Percentiles rank a stretch among this genome's conserved stretches.
These are phyloP conservation scores for Microtus richardsoni DNA, from an alignment of 2,113 vertebrate genomes.

Conservation along the genomic window DNA sequence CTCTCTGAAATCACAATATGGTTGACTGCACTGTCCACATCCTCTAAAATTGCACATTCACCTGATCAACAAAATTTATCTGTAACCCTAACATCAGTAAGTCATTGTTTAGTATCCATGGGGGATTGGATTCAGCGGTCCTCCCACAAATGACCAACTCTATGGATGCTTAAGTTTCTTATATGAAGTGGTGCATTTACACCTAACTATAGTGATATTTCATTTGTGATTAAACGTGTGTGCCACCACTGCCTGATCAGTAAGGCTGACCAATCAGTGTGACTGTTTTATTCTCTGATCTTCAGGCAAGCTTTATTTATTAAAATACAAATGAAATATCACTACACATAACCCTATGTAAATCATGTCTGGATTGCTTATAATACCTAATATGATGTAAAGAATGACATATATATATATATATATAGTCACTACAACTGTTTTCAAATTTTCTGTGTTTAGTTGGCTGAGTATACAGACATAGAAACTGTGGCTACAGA, in stretches of 20 bases:
- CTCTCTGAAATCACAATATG: conserved; percentile 30
- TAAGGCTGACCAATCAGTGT: too few species aligned
- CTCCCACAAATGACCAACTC: neutral
- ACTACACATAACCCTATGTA: neutral
- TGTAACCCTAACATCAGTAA: conserved; percentile 40
- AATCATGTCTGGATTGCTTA: neutral
- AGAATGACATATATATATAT: too few species aligned
- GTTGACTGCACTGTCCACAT: neutral
- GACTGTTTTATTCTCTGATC: too few species aligned
- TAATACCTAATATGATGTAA: neutral
- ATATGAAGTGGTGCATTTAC: neutral
- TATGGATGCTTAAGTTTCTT: neutral
- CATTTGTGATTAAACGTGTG: too few species aligned
- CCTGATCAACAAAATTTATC: conserved; percentile 38
- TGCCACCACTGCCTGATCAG: too few species aligned
- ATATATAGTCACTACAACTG: neutral
- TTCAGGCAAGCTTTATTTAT: too few species aligned
- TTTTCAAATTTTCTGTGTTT: neutral
- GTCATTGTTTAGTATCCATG: neutral
- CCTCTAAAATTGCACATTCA: neutral
- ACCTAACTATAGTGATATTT: neutral
- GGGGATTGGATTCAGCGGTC: neutral
- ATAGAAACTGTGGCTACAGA: neutral
- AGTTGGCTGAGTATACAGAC: neutral
- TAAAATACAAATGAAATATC: too few species aligned